Base-by-base conservation (phyloP, 1,140 invertebrate genomes). In the Brachionus rotundiformis region DNA sequence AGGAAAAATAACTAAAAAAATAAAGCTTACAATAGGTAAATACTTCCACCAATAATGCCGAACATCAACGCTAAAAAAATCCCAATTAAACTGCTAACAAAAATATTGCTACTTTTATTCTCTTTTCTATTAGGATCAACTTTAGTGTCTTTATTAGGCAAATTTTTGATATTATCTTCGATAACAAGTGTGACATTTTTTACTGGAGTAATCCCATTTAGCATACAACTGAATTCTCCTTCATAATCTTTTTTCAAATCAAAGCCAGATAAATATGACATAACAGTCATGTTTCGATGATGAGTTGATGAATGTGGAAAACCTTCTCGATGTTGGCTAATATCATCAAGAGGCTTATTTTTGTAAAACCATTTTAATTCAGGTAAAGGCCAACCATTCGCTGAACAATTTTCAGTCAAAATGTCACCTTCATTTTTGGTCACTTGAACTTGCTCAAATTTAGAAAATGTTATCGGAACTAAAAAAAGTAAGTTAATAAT, bases 341-440 rank as follows among this genome's bases (percentile, higher is more conserved):
- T 36, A 68, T 16, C 63, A 31, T 33, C 63, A 68, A 73, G 36
- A 25, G 39, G 19, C 5, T 44, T 73, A 31, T 73, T 27, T 7
- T 73, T 73, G 27, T 31, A 73, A 19, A 31, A 44, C 68, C 68
- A 73, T 31, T 25, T 27, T 25, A 73, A 23, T n/a, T 73, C 8
- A 11, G 68, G 36, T 6, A 73, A 25, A 10, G 68, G 68, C 68
- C 68, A 73, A 7, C 36, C 68, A 11, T 29, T 44, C 8, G 39
- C 68, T 6, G 68, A 73, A 44, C 68, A 73, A 25, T 41, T 41
- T 29, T 73, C 68, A 7, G 36, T 25, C 5, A 73, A 25, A 10
- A 73, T 44, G 2, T 73, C 68, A 1, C 68, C 68, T 13, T 31
- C 63, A 19, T 68, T 68, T 68, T 68, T 68, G 33, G 19, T n/a